Evolutionary conservation across 2,888 invertebrate species (phyloP).

Genomic region (Chouioia cunea): DNA sequence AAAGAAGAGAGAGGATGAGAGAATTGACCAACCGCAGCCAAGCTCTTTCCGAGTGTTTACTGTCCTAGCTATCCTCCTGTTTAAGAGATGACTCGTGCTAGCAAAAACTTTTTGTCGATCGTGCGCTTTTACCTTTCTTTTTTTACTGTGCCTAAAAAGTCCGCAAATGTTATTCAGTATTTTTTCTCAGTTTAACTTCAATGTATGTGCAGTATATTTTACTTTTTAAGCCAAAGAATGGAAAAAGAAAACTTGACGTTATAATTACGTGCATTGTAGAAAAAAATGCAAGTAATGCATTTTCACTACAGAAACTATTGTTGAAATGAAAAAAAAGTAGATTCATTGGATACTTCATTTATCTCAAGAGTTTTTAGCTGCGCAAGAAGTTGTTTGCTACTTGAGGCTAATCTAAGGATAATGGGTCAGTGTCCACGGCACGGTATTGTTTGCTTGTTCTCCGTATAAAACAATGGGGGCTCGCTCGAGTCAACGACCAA

Average conservation of each 20-base stretch:
- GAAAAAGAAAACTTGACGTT: no score
- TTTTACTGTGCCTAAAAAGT: no score
- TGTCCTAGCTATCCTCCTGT: conserved; percentile 44
- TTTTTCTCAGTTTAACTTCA: no score
- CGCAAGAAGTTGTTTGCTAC: conserved; percentile 41
- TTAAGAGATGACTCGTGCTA: conserved; percentile 37
- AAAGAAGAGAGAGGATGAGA: not conserved
- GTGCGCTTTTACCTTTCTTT: no score
- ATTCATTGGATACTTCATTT: conserved; percentile 16
- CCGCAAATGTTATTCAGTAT: no score
- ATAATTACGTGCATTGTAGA: no score
- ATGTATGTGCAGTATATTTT: no score
- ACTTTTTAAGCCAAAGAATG: no score
- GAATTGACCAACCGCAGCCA: conserved; percentile 29
- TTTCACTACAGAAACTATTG: conserved; percentile 1
- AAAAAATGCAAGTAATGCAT: no score
- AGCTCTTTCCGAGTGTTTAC: conserved; percentile 58
- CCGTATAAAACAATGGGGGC: conserved; percentile 56
- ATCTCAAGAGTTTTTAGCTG: conserved; percentile 11
- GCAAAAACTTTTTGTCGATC: no score
- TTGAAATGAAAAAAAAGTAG: not conserved
- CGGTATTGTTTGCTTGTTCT: conserved; percentile 57
- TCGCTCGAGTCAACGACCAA: conserved; percentile 57
- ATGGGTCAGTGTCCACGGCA: conserved; percentile 51
- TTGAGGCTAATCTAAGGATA: conserved; percentile 58